Evolutionary conservation across 2,888 invertebrate genomes (phyloP).

Genomic region (Patella caerulea): DNA sequence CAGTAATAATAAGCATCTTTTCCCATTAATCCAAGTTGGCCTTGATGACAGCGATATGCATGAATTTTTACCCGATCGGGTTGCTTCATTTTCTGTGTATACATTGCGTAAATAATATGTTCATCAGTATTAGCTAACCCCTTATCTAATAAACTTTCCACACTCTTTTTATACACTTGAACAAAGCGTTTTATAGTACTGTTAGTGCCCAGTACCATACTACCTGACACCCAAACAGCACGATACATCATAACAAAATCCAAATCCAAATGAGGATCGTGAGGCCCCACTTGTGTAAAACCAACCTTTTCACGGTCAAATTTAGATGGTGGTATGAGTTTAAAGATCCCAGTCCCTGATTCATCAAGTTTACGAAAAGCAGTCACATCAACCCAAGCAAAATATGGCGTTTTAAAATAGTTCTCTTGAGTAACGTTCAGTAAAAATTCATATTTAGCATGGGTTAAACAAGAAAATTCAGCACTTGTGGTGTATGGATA

Average conservation of each 20-base stretch:
- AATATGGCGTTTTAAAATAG: constrained; percentile 36
- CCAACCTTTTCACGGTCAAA: constrained; percentile 40
- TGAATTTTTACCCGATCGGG: constrained; percentile 34
- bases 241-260: constrained; percentile 31
- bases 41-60: constrained; percentile 39
- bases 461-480: constrained; percentile 40
- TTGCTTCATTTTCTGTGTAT: constrained; percentile 32
- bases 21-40: constrained; percentile 40
- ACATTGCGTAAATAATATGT: constrained; percentile 41
- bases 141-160: constrained; percentile 30
- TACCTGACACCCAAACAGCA: constrained; percentile 41
- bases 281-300: constrained; percentile 38
- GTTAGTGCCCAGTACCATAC: constrained; percentile 34
- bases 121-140: constrained; percentile 37
- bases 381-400: constrained; percentile 43
- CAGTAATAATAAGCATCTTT: constrained; percentile 37
- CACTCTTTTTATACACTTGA: constrained; percentile 32
- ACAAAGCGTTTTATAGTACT: constrained; percentile 35
- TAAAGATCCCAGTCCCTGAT: constrained; percentile 31
- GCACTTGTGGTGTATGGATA: constrained; percentile 40
- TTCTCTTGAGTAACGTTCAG: constrained; percentile 26
- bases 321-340: constrained; percentile 37
- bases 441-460: constrained; percentile 44
- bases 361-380: constrained; percentile 38
- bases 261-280: constrained; percentile 30